Percentiles rank a stretch among this genome's conserved stretches.
phyloP scores from a whole-genome alignment of 1,140 invertebrate species.

The Scylla paramamosain region DNA sequence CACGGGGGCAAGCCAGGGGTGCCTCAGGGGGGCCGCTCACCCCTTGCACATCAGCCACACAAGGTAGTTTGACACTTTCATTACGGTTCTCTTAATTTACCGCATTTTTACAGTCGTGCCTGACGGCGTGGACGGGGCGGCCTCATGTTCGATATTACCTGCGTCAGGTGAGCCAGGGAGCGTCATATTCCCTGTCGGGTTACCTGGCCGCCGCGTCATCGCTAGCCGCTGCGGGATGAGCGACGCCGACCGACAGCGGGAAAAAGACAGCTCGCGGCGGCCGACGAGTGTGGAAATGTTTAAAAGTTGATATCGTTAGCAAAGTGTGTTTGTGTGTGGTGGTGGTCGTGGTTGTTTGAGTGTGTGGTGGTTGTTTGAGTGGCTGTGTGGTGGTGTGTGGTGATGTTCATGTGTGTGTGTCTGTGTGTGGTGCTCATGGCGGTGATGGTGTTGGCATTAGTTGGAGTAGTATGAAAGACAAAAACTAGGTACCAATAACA shows the following conservation, averaged over 20 bases:
- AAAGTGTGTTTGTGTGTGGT: slow-evolving; percentile 32
- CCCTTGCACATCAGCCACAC: not conserved
- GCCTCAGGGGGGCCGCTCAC: not conserved
- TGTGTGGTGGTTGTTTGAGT: no score
- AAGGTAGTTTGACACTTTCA: not conserved
- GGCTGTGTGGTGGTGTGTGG: not conserved
- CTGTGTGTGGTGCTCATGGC: not conserved
- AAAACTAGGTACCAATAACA: no score
- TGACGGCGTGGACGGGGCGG: not conserved
- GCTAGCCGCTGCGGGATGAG: not conserved
- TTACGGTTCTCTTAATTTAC: slow-evolving; percentile 23
- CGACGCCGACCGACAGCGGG: not conserved
- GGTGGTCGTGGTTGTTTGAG: no score
- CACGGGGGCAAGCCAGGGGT: no score
- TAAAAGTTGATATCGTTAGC: not conserved
- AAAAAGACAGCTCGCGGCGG: not conserved
- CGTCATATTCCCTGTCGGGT: slow-evolving; percentile 40
- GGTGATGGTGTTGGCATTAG: no score
- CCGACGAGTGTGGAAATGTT: not conserved
- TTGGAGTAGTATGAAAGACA: no score
- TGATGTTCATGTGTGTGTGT: not conserved
- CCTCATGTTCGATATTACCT: not conserved
- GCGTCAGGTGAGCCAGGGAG: not conserved
- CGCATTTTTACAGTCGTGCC: not conserved
- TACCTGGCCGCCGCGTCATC: slow-evolving; percentile 17